Base-by-base conservation (phyloP, 2,888 invertebrate genomes). In the Callinectes sapidus region DNA sequence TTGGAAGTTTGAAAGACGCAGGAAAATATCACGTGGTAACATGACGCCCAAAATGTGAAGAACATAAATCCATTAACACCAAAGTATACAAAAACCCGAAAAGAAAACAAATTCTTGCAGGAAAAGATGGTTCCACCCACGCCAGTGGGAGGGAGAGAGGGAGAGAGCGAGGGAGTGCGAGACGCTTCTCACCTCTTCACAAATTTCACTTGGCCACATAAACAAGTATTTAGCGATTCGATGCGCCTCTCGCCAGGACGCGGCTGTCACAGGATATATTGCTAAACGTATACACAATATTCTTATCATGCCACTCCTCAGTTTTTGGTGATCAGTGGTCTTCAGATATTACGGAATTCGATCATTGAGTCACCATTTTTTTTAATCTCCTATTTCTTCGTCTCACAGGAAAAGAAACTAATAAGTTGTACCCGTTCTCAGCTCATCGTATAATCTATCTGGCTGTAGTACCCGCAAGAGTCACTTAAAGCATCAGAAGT, bases 181-280 rank as follows among this genome's bases (percentile, higher is more conserved):
- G 88, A 48, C 14, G 6, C 88, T 54, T 32, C 88, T 54, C 55
- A 32, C 18, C 88, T 32, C 32, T 32, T 55, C 55, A 88, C 48
- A 88, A 87, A 28, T 32, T 32, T 88, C 61, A 55, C 32, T 55
- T 61, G 32, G 28, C 32, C 88, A 55, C 88, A 88, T 88, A 55
- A 88, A 88, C 88, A 88, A 88, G 88, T 88, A 88, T 61, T 88
- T 88, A 88, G 28, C 88, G 32, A 88, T 88, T 88, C 18, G 54
- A n/a, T 55, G 16, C 35, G 61, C 61, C 88, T 55, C 88, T 88
- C 88, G 32, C 28, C 32, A 88, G 61, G 88, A 88, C 88, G 55
- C 5, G 88, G n/a, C 88, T 23, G 88, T 55, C 88, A 88, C 32
- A 28, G 42, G 32, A 32, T 55, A 55, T 61, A 88, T 14, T 55